Base-by-base conservation (phyloP, 2,888 invertebrate species). In the Myopa tessellatipennis region DNA sequence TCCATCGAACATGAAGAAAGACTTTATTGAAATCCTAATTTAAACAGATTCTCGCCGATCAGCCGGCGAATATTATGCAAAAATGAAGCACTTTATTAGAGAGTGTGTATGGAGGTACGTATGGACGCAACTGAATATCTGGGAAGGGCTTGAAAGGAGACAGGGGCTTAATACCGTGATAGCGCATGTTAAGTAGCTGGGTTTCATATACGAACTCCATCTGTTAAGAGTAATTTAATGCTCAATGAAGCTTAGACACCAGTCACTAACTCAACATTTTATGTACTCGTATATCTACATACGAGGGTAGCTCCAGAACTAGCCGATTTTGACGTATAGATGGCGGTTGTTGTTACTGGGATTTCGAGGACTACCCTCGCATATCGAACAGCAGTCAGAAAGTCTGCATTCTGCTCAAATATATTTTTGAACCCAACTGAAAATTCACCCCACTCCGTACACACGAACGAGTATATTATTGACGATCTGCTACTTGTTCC, bases 221-320 rank as follows among this genome's bases (percentile, higher is more conserved):
- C 50, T 38, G 79, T 60, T 58, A 70, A 71, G 75, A 79, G 77
- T 75, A 79, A 79, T 79, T 79, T 79, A 72, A 79, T 75, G 79
- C 74, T 77, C 58, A 77, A 77, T 75, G 79, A 71, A 74, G 74
- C 70, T 70, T 61, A 82, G 82, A 83, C 81, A 50, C 10, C 50
- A 50, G 50, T 26, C 26, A 50, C 14, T 50, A 55, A 82, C 81
- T 65, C 68, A 55, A 26, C 69, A 45, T 45, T 45, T 10, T 8
- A 45, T 10, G 45, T 45, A 26, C 26, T 26, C 26, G 26, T 26
- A 26, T 26, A 26, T 26, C 26, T 2, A 26, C 26, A 26, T 26
- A 26, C 45, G 45, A 45, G 45, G 45, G 1, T 45, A 10, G 6
- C 10, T 10, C 45, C 45, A 45, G 45, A 8, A 45, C 3, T 45